Base-by-base conservation (phyloP, 2,113 vertebrate species). In the Podilymbus podiceps region DNA sequence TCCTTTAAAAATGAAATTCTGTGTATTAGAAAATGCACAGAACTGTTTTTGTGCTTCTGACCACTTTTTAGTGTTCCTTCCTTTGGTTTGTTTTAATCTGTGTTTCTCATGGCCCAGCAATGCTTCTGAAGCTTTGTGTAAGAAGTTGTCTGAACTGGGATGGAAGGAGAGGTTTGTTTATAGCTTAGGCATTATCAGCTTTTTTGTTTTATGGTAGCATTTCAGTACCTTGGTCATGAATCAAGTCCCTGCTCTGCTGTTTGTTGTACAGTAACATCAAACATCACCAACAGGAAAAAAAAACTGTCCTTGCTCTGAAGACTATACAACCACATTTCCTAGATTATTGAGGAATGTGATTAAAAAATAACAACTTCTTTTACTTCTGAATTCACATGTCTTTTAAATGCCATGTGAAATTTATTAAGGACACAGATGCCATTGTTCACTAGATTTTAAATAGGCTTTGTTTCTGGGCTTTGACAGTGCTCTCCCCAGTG, bases 361-460 rank as follows among this genome's bases (percentile, higher is more conserved):
- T 85, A 50, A 85, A 94, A 95, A 88, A 50, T 66, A 83, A 25
- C 58, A 66, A 50, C 67, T 69, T 68, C 35, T 50, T 63, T 49
- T 88, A 30, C 49, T 92, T 97, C 30, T 73, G 62, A 79, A 88
- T 91, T 93, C 80, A 56, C 53, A 50, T 58, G 91, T 89, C 80
- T 87, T 89, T 76, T 82, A 92, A 77, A 75, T 60, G 53, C 62
- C 82, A 76, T 87, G 77, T 93, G 96, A 93, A 93, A 82, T 93
- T 76, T 60, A 85, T 92, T 92, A 94, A 88, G 62, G 74, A 94
- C 86, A 82, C 84, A 88, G 67, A 82, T 94, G 64, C 53, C 55
- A 73, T 94, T 96, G 95, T 96, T 96, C 9, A 5, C 22, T 73
- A 10, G 67, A 63, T 58, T 91, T 94, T 74, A 95, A 94, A 91